Percentiles rank a stretch among this genome's conserved stretches.
Evolutionary conservation across 2,797 vertebrate genomes (phyloP).

Genomic region (Percopsis omiscomaycus): DNA sequence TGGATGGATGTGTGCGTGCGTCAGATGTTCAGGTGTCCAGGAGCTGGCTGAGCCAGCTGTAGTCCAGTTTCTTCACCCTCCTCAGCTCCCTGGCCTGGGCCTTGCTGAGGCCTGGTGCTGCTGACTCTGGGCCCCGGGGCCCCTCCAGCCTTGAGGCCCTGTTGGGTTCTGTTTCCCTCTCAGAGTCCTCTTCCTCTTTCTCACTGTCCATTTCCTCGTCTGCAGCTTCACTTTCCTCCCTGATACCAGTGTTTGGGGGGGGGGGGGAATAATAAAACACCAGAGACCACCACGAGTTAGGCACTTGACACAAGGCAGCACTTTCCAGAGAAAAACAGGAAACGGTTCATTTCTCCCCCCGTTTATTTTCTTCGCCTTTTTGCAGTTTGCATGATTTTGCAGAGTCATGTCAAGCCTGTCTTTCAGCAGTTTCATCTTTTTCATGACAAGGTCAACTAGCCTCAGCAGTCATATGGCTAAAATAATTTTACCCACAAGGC

Average conservation of each 20-base stretch:
- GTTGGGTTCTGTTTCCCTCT: conserved; percentile 73
- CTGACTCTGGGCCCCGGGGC: conserved; percentile 43
- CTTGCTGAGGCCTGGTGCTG: conserved; percentile 72
- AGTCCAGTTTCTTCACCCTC: conserved; percentile 83
- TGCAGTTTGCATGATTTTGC: not conserved
- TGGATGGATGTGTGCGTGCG: not conserved
- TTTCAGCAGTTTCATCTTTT: not conserved
- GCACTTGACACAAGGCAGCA: conserved; percentile 18
- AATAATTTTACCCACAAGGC: too few relatives aligned
- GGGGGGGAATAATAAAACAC: not conserved
- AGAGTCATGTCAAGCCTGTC: conserved; percentile 7
- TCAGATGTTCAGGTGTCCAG: conserved; percentile 48
- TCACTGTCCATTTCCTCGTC: conserved; percentile 85
- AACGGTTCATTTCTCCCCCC: not conserved
- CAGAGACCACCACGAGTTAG: not conserved
- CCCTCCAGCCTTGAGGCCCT: conserved; percentile 18
- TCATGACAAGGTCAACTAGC: not conserved
- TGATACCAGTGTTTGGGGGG: conserved; percentile 22
- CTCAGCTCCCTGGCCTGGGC: conserved; percentile 82
- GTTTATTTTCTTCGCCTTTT: not conserved
- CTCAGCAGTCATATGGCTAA: too few relatives aligned
- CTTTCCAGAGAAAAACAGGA: conserved; percentile 37
- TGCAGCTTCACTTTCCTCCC: conserved; percentile 52
- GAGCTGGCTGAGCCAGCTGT: conserved; percentile 82
- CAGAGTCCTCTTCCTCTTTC: conserved; percentile 81